Conservation (phyloP, 2,888 invertebrate genomes). For the Nebria salina region DNA sequence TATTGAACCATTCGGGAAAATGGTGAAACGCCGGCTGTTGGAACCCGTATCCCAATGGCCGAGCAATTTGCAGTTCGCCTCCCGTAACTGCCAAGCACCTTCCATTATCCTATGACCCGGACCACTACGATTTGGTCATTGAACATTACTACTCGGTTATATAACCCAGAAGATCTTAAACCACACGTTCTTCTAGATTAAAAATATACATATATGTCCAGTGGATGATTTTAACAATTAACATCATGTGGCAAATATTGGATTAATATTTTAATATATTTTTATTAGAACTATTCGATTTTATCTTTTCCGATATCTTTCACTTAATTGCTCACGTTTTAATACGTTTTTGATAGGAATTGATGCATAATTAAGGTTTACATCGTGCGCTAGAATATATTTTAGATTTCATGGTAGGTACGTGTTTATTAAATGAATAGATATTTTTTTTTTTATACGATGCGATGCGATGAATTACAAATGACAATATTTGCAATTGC, state of each 20-base stretch:
- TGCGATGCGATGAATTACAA: too few species aligned
- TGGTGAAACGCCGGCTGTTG: not conserved
- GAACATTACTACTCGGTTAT: not conserved
- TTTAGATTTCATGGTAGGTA: too few species aligned
- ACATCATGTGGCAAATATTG: not conserved
- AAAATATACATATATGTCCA: not conserved
- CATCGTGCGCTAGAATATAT: too few species aligned
- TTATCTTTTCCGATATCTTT: not conserved
- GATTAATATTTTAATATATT: not conserved
- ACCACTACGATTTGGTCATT: not conserved
- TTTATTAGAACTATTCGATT: not conserved
- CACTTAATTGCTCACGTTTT: not conserved
- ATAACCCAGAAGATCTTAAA: not conserved
- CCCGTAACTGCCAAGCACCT: not conserved
- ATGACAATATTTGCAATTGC: too few species aligned
- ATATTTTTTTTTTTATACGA: too few species aligned
- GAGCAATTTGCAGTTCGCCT: constrained; percentile 14
- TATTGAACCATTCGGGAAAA: constrained; percentile 31
- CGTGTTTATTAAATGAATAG: too few species aligned
- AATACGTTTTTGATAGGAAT: not conserved
- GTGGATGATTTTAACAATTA: not conserved
- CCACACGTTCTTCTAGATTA: not conserved
- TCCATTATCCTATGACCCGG: not conserved
- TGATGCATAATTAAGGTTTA: too few species aligned
- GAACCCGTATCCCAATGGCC: not conserved